phyloP scores from a whole-genome alignment of 2,888 invertebrate species.

The Didymodactylos carnosus region DNA sequence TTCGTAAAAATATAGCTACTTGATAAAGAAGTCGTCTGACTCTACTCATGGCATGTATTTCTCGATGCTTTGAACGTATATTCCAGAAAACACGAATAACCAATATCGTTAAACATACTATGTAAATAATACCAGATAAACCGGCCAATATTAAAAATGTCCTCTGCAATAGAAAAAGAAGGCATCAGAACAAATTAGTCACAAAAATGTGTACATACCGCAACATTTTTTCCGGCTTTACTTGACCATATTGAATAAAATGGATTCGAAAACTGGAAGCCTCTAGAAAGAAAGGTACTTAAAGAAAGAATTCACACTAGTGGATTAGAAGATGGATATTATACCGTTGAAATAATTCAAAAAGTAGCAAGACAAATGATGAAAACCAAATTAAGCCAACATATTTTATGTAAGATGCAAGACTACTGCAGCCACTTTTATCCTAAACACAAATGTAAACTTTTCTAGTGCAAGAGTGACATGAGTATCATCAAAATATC shows the following conservation, averaged over 20 bases:
- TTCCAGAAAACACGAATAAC: constrained; percentile 34
- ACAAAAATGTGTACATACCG: too few species aligned
- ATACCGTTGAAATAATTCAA: constrained; percentile 75
- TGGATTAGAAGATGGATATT: too few species aligned
- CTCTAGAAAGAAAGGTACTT: constrained; percentile 33
- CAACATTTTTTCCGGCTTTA: constrained; percentile 67
- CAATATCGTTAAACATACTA: constrained; percentile 77
- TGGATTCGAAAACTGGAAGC: constrained; percentile 79
- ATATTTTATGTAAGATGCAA: constrained; percentile 79
- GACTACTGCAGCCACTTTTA: constrained; percentile 49
- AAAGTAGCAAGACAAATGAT: constrained; percentile 70
- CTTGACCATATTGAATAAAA: constrained; percentile 97
- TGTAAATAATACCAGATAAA: constrained; percentile 70
- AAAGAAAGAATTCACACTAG: neutral
- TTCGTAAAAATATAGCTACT: too few species aligned
- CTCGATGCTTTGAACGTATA: constrained; percentile 44
- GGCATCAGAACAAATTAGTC: too few species aligned
- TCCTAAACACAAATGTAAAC: too few species aligned
- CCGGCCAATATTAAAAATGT: constrained; percentile 74
- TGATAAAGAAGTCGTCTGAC: constrained; percentile 76
- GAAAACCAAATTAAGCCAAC: constrained; percentile 72
- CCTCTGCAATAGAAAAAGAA: too few species aligned
- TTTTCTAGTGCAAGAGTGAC: too few species aligned
- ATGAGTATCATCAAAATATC: constrained; percentile 22
- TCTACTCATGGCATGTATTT: constrained; percentile 73